Conservation (phyloP, 2,113 vertebrate genomes). For the Pygoscelis adeliae region DNA sequence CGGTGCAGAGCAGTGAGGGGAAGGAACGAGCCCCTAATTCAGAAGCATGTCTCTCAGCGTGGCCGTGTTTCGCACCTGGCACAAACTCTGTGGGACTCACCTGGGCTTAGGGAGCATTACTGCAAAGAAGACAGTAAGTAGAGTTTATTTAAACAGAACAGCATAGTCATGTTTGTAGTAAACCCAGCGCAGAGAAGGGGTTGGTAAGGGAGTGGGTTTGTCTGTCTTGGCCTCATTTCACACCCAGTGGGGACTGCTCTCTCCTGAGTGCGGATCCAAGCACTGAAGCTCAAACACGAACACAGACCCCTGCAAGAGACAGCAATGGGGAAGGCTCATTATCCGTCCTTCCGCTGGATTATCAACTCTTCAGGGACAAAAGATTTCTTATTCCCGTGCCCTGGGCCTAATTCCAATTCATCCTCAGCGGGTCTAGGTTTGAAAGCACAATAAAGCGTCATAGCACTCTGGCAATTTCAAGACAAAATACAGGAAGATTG, state of each 20-base stretch:
- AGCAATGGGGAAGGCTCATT: background rate
- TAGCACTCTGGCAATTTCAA: background rate
- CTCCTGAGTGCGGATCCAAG: background rate
- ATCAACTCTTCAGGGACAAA: background rate
- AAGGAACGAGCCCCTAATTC: background rate
- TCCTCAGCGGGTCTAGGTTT: background rate
- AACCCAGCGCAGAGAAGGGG: background rate
- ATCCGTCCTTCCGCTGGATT: background rate
- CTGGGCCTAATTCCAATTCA: background rate
- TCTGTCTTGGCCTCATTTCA: background rate
- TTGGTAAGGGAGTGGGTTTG: background rate
- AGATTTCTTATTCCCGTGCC: background rate
- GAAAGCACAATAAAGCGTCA: background rate
- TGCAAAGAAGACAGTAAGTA: background rate
- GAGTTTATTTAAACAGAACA: background rate
- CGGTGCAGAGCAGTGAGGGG: background rate
- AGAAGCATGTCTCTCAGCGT: rapidly evolving
- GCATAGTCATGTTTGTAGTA: background rate
- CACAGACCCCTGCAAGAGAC: background rate
- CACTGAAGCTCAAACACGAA: background rate
- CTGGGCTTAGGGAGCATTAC: background rate
- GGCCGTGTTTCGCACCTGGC: background rate
- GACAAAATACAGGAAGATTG: background rate
- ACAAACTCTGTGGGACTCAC: background rate
- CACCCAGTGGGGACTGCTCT: background rate